Evolutionary conservation across 2,113 vertebrate species (phyloP).

Genomic region (Phainopepla nitens): DNA sequence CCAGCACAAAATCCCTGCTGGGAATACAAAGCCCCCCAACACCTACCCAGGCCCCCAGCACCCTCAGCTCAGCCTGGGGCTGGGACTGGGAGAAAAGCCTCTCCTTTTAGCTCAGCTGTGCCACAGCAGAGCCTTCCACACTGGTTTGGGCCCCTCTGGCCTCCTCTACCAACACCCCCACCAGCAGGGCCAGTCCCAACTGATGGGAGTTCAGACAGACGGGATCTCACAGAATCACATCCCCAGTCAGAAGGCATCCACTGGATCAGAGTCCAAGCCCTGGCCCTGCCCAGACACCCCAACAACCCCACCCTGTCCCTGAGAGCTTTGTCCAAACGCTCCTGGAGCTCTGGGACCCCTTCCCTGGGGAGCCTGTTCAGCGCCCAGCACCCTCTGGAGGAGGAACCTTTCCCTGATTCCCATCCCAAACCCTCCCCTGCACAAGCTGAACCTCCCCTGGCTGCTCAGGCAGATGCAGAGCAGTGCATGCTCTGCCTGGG

Average conservation of each 20-base stretch:
- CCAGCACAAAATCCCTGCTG: neutral
- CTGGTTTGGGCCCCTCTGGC: neutral
- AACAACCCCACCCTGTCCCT: neutral
- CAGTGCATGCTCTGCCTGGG: neutral
- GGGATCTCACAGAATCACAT: neutral
- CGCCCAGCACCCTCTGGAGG: neutral
- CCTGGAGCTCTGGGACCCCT: neutral
- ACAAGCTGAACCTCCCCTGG: accelerated
- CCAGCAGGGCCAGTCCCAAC: accelerated
- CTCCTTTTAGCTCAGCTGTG: neutral
- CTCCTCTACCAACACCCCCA: neutral
- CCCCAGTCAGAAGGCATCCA: neutral
- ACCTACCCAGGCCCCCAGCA: neutral
- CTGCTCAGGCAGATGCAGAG: neutral
- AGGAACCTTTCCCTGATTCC: neutral
- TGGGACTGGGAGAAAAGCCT: accelerated
- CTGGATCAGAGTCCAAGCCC: neutral
- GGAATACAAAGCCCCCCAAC: neutral
- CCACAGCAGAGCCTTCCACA: neutral
- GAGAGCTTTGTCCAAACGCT: accelerated
- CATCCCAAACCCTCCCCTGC: neutral
- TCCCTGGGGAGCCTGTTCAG: neutral
- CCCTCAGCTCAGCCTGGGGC: neutral
- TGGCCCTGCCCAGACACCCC: neutral
- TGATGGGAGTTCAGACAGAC: accelerated